Base-by-base conservation (phyloP, 2,113 vertebrate genomes). In the Periophthalmodon schlosseri region DNA sequence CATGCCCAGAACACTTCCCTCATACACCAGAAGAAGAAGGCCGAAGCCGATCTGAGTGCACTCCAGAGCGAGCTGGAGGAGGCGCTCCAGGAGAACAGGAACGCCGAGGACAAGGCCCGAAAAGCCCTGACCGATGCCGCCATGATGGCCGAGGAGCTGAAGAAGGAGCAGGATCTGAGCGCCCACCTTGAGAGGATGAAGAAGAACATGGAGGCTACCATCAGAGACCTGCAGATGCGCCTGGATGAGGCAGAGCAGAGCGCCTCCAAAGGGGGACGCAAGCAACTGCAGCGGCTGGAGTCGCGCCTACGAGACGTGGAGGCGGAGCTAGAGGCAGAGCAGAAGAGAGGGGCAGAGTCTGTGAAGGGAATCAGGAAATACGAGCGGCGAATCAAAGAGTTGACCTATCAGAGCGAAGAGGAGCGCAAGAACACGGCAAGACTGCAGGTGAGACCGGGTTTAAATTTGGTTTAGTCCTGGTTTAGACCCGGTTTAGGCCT, bases 161-260 rank as follows among this genome's bases (percentile, higher is more conserved):
- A 97, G 93, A 97, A 96, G 78, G 95, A 97, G 80, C 94, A 96
- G 89, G 95, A 96, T 75, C 95, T 95, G 68, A 96, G 93, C 71
- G 92, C 95, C 91, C 96, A 98, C 88, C 92, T 98, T 92, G 97
- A 98, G 92, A 93, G 95, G 0, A 94, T 94, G 93, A 94, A 91
- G 82, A 91, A 90, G 84, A 91, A 90, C 86, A 89, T 91, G 89
- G 86, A 90, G 75, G 87, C 88, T 47, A 92, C 89, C 77, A 89
- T 93, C 68, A 91, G 91, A 90, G 92, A 94, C 82, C 86, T 94
- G 79, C 94, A 95, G 84, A 93, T 94, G 71, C 93, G 94, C 24
- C 87, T 95, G 88, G 94, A 95, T 86, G 94, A 96, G 73, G 94
- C 94, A 0, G 94, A 95, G 86, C 94, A 95, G 86, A 70, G 94